Conservation (phyloP, 2,797 vertebrate species). For the Crocidura indochinensis region DNA sequence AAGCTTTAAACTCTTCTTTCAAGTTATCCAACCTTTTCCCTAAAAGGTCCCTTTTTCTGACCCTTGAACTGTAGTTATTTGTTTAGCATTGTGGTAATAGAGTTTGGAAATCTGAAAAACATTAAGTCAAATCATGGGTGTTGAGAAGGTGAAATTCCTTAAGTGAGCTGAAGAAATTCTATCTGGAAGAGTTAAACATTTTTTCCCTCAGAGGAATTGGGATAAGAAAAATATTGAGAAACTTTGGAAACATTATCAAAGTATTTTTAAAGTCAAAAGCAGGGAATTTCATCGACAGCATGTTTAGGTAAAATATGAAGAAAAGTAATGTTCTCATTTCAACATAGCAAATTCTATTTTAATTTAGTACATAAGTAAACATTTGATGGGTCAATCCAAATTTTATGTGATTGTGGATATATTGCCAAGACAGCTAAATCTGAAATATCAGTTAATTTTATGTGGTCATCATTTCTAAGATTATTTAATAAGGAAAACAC, state of each 20-base stretch:
- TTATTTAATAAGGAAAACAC: not conserved
- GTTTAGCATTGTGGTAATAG: slow-evolving; percentile 90
- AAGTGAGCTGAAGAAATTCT: slow-evolving; percentile 76
- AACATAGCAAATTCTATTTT: not conserved
- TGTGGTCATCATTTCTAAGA: not conserved
- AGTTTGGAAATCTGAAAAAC: slow-evolving; percentile 93
- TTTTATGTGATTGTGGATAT: slow-evolving; percentile 6
- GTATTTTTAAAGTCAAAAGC: slow-evolving; percentile 26
- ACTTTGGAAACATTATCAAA: slow-evolving; percentile 72
- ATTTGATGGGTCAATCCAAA: not conserved
- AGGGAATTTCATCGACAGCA: not conserved
- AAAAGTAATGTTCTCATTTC: not conserved
- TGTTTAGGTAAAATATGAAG: not conserved
- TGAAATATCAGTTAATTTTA: not conserved
- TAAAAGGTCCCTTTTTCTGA: slow-evolving; percentile 90
- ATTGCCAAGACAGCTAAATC: not conserved
- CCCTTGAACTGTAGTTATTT: slow-evolving; percentile 94
- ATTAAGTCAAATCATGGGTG: slow-evolving; percentile 87
- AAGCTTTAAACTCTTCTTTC: slow-evolving; percentile 92
- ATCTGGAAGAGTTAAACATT: slow-evolving; percentile 77
- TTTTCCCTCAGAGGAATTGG: slow-evolving; percentile 67
- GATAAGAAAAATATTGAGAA: slow-evolving; percentile 57
- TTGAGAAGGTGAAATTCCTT: slow-evolving; percentile 87
- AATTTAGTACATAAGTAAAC: slow-evolving; percentile 32
- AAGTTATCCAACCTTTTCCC: slow-evolving; percentile 96